Evolutionary conservation across 2,113 vertebrate genomes (phyloP).

Genomic region (Zeus faber): DNA sequence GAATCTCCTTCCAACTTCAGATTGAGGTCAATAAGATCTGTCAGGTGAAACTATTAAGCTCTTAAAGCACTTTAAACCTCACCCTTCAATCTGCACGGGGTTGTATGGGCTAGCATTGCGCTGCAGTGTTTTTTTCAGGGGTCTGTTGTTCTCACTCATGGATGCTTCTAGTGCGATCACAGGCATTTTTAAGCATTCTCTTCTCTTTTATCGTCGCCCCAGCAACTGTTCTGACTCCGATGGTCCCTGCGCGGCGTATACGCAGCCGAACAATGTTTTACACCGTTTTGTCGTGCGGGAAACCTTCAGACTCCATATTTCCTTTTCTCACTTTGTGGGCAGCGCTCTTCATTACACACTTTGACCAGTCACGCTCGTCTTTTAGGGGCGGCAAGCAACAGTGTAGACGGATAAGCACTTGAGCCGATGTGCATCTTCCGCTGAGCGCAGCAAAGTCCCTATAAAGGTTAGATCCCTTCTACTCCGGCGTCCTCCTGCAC

Average conservation of each 20-base stretch:
- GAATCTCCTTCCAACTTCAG: constrained; percentile 63
- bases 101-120: constrained; percentile 8
- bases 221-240: no score
- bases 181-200: background rate
- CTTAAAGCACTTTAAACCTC: constrained; percentile 64
- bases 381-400: constrained; percentile 43
- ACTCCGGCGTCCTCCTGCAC: constrained; percentile 45
- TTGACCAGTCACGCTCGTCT: constrained; percentile 19
- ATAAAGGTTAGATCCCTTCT: constrained; percentile 64
- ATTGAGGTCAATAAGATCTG: constrained; percentile 77
- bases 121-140: constrained; percentile 1
- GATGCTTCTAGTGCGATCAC: no score
- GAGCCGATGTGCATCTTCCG: constrained; percentile 74
- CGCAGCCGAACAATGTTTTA: no score
- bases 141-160: background rate
- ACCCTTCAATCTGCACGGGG: constrained; percentile 34
- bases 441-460: constrained; percentile 80
- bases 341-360: constrained; percentile 10
- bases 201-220: no score
- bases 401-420: constrained; percentile 69
- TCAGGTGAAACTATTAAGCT: constrained; percentile 68
- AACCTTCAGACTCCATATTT: no score
- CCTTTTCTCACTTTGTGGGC: no score
- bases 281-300: no score
- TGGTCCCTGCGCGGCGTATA: no score